phyloP scores from a whole-genome alignment of 37 sponge, comb jelly and placozoan species.

The Geodia barretti region DNA sequence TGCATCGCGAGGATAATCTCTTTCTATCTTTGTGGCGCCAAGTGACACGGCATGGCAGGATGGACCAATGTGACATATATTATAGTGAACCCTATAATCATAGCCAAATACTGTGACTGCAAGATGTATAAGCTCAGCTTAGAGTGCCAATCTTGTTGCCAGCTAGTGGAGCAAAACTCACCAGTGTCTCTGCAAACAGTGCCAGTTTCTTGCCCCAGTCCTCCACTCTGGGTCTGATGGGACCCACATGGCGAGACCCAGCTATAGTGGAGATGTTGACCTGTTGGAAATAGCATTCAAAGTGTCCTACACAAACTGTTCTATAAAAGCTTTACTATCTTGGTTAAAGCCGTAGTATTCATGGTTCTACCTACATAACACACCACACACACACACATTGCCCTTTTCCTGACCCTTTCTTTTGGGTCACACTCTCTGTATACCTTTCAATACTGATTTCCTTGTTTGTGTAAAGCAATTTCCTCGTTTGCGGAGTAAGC shows the following conservation, averaged over 20 bases:
- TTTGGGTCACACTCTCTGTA: too few relatives aligned
- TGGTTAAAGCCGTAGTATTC: not conserved
- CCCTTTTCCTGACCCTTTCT: not conserved
- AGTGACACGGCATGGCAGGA: too few relatives aligned
- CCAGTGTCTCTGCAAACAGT: conserved; percentile 95
- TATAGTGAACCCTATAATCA: too few relatives aligned
- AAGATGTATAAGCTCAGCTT: not conserved
- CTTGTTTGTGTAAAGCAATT: too few relatives aligned
- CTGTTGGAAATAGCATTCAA: not conserved
- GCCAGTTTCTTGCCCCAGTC: conserved; percentile 92
- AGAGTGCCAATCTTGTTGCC: too few relatives aligned
- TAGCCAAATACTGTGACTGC: not conserved
- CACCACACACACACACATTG: not conserved
- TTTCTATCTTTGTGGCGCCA: too few relatives aligned
- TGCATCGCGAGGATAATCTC: too few relatives aligned
- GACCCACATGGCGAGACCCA: conserved; percentile 96
- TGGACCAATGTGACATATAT: too few relatives aligned
- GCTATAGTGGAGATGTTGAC: conserved; percentile 94
- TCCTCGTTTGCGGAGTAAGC: too few relatives aligned
- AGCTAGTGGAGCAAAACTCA: conserved; percentile 1
- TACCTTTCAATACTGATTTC: too few relatives aligned
- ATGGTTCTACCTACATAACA: not conserved
- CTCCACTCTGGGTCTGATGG: conserved; percentile 93
- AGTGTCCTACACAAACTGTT: not conserved
- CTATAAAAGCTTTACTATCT: not conserved